Conservation (phyloP, 1,140 invertebrate species). For the Spodoptera frugiperda region DNA sequence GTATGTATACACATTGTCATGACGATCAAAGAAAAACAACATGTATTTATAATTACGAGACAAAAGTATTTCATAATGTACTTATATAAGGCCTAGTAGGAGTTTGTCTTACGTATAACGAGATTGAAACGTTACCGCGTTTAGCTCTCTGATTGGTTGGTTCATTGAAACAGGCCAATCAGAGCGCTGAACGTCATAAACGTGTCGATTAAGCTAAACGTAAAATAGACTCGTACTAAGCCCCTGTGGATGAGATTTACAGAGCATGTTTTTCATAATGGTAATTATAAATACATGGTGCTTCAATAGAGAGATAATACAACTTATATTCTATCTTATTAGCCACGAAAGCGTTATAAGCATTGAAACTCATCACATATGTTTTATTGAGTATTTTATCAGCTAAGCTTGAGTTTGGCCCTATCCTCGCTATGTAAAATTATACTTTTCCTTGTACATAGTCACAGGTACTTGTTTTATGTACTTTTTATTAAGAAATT, state of each 20-base stretch:
- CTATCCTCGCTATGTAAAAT: conserved; percentile 31
- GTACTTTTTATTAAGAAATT: neutral
- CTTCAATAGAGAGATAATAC: conserved; percentile 62
- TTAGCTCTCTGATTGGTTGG: no score
- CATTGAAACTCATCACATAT: conserved; percentile 53
- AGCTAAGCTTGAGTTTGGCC: conserved; percentile 41
- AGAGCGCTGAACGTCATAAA: no score
- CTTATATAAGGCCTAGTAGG: no score
- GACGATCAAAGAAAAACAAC: conserved; percentile 45
- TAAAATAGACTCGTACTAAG: no score
- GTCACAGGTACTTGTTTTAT: neutral
- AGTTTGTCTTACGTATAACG: no score
- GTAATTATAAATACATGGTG: conserved; percentile 28
- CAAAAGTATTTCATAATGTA: conserved; percentile 6
- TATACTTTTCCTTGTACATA: conserved; percentile 6
- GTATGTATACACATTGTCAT: conserved; percentile 76
- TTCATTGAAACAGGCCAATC: no score
- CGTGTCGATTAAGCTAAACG: no score
- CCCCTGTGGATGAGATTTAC: neutral
- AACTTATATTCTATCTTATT: conserved; percentile 74
- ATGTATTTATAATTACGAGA: conserved; percentile 27
- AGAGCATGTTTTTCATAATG: neutral
- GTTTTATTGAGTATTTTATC: conserved; percentile 46
- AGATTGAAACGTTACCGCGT: no score
- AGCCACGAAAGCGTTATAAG: conserved; percentile 79